These are phyloP conservation scores for Zaprionus tsacasi DNA, from an alignment of 1,140 invertebrate genomes.

Conservation along the genomic window DNA sequence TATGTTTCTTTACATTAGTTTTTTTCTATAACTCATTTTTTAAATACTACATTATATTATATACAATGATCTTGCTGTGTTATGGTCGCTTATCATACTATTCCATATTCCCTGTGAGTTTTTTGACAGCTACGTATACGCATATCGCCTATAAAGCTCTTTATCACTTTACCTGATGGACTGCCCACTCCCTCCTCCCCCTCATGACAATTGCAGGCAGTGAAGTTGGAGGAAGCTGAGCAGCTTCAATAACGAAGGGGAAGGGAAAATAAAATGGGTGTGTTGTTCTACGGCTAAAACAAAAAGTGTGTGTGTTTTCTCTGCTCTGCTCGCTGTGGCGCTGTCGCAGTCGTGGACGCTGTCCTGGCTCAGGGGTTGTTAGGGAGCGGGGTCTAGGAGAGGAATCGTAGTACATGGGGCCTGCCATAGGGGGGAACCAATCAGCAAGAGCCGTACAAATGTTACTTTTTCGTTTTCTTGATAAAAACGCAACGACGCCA, in stretches of 20 bases:
- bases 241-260: background rate
- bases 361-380: constrained; percentile 1
- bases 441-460: constrained; percentile 68
- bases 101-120: background rate
- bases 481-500: constrained; percentile 62
- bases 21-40: background rate
- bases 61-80: background rate
- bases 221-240: constrained; percentile 8
- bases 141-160: background rate
- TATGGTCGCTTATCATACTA: background rate
- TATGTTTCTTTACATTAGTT: no score
- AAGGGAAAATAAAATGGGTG: constrained; percentile 72
- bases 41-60: background rate
- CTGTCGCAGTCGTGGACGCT: constrained; percentile 17
- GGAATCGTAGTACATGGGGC: background rate
- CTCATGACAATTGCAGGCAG: constrained; percentile 17
- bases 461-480: constrained; percentile 77
- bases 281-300: constrained; percentile 74
- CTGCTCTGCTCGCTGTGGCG: constrained; percentile 41
- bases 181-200: background rate
- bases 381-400: background rate
- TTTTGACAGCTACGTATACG: constrained; percentile 1
- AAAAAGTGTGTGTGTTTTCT: constrained; percentile 49
- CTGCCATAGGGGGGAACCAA: constrained; percentile 54
- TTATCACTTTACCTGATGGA: constrained; percentile 10